Evolutionary conservation across 2,113 vertebrate species (phyloP).

Genomic region (Acrocephalus kingi): DNA sequence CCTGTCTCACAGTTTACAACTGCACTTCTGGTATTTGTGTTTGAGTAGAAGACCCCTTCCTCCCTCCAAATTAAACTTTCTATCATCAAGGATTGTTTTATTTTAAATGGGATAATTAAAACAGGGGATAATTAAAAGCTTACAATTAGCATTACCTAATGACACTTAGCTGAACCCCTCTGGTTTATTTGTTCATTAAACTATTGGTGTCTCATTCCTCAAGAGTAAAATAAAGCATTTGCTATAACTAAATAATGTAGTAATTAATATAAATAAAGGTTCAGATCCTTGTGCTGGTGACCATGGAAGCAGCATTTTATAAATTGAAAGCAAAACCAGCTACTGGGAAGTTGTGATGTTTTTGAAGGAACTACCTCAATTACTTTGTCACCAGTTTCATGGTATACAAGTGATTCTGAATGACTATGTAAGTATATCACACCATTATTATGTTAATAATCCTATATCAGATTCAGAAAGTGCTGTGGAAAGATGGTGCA

Average conservation of each 20-base stretch:
- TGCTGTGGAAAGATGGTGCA: not conserved
- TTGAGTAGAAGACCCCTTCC: not conserved
- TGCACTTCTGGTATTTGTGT: not conserved
- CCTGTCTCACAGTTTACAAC: not conserved
- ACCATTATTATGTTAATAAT: not conserved
- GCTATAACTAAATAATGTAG: not conserved
- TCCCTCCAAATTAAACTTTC: slow-evolving; percentile 46
- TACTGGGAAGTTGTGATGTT: not conserved
- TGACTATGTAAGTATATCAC: not conserved
- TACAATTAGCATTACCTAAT: not conserved
- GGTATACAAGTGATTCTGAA: not conserved
- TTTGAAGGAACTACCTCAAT: not conserved
- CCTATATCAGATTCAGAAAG: not conserved
- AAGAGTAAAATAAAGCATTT: not conserved
- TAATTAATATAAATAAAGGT: not conserved
- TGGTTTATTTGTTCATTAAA: not conserved
- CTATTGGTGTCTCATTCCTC: not conserved
- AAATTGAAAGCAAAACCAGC: not conserved
- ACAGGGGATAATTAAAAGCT: not conserved
- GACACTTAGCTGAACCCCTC: not conserved
- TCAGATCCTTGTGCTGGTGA: not conserved
- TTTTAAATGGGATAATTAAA: not conserved
- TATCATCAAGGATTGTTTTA: not conserved
- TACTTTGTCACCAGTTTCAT: not conserved
- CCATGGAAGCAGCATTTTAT: not conserved